These are phyloP conservation scores for western clawed frog (Xenopus tropicalis) DNA, from an alignment of 2,113 vertebrate genomes.

Conservation along the genomic window DNA sequence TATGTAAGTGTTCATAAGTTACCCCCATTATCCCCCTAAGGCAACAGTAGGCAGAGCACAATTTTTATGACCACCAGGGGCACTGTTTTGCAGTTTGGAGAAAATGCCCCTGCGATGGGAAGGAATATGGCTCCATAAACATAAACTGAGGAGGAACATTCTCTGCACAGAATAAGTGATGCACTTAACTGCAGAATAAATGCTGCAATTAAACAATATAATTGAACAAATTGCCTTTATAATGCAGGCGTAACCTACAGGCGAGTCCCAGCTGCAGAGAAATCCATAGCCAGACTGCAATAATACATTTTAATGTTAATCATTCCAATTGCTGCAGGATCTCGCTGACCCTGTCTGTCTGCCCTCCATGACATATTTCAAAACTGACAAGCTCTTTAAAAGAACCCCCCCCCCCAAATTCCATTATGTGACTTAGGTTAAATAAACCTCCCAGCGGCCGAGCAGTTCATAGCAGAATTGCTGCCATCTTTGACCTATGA, in stretches of 20 bases:
- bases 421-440: not conserved
- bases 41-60: no score
- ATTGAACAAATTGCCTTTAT: no score
- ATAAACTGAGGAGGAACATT: no score
- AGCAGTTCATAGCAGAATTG: conserved; percentile 37
- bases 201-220: no score
- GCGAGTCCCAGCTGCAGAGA: not conserved
- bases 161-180: no score
- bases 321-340: not conserved
- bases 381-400: not conserved
- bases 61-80: no score
- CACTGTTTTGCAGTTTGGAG: no score
- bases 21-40: no score
- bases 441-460: not conserved
- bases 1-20: no score
- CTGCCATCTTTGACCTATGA: conserved; percentile 43
- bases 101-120: no score
- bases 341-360: not conserved
- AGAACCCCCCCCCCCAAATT: not conserved
- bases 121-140: no score
- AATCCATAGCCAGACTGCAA: not conserved
- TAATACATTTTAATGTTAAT: not conserved
- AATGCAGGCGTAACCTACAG: not conserved
- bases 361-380: conserved; percentile 2
- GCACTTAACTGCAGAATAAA: no score